phyloP scores from a whole-genome alignment of 2,797 vertebrate genomes.

The Balearica regulorum region DNA sequence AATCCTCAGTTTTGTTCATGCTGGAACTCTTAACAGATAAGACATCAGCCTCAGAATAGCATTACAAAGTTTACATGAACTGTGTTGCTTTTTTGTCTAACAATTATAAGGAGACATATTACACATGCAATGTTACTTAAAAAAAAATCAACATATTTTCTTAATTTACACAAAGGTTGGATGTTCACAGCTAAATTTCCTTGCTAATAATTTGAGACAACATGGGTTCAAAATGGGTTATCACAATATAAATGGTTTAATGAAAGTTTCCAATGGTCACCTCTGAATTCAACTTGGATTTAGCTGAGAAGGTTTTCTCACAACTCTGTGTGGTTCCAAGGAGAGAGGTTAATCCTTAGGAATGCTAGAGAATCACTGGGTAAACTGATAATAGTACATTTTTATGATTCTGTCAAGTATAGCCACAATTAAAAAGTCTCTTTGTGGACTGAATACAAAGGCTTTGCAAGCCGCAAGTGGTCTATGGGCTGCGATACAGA shows the following conservation, averaged over 20 bases:
- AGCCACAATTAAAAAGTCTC: slow-evolving; percentile 50
- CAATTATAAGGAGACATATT: neutral
- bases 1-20: neutral
- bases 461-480: neutral
- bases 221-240: neutral
- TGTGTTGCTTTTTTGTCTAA: neutral
- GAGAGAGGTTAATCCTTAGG: slow-evolving; percentile 52
- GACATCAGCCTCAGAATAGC: neutral
- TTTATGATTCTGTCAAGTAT: slow-evolving; percentile 60
- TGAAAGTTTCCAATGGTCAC: neutral
- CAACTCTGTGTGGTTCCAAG: slow-evolving; percentile 18
- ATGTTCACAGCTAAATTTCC: neutral
- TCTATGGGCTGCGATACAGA: slow-evolving; percentile 15
- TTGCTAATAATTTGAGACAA: neutral
- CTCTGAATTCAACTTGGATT: slow-evolving; percentile 45
- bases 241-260: neutral
- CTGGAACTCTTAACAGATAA: neutral
- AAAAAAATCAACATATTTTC: neutral
- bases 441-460: slow-evolving; percentile 45
- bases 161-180: neutral
- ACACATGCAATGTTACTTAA: neutral
- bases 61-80: neutral
- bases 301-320: slow-evolving; percentile 37
- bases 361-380: slow-evolving; percentile 40
- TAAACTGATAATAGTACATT: slow-evolving; percentile 60